Conservation (phyloP, 1,140 invertebrate species). For the Parapsyche elsis region DNA sequence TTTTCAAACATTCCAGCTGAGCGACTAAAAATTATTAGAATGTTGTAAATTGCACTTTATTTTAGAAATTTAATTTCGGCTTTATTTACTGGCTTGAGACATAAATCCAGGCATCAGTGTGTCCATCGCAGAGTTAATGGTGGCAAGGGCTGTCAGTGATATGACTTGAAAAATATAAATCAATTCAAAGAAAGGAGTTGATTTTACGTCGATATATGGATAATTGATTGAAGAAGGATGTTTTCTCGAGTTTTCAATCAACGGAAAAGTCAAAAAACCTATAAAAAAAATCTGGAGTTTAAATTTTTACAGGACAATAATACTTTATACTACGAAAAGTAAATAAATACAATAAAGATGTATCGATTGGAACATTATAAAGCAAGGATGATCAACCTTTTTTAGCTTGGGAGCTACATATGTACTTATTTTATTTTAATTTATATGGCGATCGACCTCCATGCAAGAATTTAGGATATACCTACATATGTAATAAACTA, state of each 20-base stretch:
- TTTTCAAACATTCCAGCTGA: conserved; percentile 48
- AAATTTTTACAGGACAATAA: neutral
- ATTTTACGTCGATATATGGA: conserved; percentile 34
- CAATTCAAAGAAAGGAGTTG: conserved; percentile 43
- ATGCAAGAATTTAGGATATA: too few relatives aligned
- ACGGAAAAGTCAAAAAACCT: conserved; percentile 46
- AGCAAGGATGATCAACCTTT: too few relatives aligned
- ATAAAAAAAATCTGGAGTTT: neutral
- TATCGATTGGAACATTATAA: too few relatives aligned
- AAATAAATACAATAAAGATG: too few relatives aligned
- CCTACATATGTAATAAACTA: too few relatives aligned
- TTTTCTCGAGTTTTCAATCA: conserved; percentile 33
- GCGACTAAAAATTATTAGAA: conserved; percentile 40
- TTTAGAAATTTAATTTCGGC: too few relatives aligned
- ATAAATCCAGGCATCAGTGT: conserved; percentile 47
- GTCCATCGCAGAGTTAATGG: conserved; percentile 48
- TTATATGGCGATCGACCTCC: too few relatives aligned
- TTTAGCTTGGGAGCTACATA: too few relatives aligned
- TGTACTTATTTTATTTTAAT: too few relatives aligned
- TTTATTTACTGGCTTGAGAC: conserved; percentile 51
- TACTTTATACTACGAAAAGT: neutral
- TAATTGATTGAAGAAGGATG: conserved; percentile 38
- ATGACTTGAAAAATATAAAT: conserved; percentile 36
- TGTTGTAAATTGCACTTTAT: too few relatives aligned
- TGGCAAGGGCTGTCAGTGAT: conserved; percentile 34